Evolutionary conservation across 2,888 invertebrate genomes (phyloP).

Genomic region (Pristionchus maxplancki): DNA sequence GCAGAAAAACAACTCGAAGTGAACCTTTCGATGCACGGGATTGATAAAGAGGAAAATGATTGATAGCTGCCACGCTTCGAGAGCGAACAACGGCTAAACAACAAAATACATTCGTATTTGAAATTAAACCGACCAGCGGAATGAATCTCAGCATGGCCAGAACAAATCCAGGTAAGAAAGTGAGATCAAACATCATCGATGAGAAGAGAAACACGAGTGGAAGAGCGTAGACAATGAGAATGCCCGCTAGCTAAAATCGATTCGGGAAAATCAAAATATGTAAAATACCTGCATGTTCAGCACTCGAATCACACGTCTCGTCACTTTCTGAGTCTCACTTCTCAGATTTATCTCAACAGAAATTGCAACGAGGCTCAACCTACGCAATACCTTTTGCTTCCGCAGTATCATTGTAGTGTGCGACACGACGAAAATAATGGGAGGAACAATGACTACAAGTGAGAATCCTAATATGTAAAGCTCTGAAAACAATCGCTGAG

Average conservation of each 20-base stretch:
- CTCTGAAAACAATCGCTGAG: no score
- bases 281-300: neutral
- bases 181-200: neutral
- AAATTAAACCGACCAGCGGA: no score
- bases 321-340: neutral
- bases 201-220: neutral
- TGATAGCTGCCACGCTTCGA: neutral
- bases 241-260: neutral
- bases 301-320: neutral
- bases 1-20: no score
- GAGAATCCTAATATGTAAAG: neutral
- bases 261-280: neutral
- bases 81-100: neutral
- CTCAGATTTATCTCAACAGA: neutral
- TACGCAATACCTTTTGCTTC: neutral
- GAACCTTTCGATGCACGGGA: neutral
- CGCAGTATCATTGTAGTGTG: neutral
- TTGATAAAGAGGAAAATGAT: neutral
- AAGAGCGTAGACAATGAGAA: neutral
- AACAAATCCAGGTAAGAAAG: neutral
- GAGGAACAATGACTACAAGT: neutral
- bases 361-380: neutral
- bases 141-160: neutral
- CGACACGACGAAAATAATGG: neutral
- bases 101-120: neutral